Percentiles rank a stretch among this genome's conserved stretches.
phyloP scores from a whole-genome alignment of 2,797 vertebrate genomes.

The Tympanoctomys barrerae region DNA sequence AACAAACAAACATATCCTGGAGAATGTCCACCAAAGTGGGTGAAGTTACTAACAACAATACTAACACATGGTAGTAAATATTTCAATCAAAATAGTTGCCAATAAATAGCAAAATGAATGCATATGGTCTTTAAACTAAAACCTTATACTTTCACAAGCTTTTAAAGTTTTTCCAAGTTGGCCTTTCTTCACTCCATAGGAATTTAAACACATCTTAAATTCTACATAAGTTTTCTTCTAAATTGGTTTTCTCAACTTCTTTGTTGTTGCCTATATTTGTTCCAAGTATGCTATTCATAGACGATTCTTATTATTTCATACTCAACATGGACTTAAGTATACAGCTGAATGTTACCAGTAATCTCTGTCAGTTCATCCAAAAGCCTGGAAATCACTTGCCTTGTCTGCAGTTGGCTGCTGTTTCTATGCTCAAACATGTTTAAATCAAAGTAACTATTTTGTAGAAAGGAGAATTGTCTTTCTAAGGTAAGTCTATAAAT shows the following conservation, averaged over 20 bases:
- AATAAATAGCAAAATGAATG: neutral
- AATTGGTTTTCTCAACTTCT: slow-evolving; percentile 25
- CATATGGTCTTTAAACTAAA: neutral
- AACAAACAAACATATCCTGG: neutral
- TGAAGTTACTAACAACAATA: neutral
- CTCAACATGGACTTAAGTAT: neutral
- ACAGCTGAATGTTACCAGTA: neutral
- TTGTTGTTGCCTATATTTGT: neutral
- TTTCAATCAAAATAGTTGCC: neutral
- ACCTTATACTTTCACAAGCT: neutral
- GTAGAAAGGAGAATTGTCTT: neutral
- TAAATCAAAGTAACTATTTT: neutral
- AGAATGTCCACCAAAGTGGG: neutral
- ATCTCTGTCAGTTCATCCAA: neutral
- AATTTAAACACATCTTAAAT: slow-evolving; percentile 22
- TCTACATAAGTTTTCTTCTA: neutral
- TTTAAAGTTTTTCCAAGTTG: slow-evolving; percentile 1
- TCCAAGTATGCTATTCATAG: neutral
- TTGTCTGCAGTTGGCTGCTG: neutral
- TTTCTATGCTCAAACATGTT: neutral
- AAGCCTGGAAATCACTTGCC: neutral
- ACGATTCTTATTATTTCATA: neutral
- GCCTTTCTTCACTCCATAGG: neutral
- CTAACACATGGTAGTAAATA: neutral
- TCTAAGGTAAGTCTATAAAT: neutral